phyloP scores from a whole-genome alignment of 2,888 invertebrate species.

The Cartodere bifasciata region DNA sequence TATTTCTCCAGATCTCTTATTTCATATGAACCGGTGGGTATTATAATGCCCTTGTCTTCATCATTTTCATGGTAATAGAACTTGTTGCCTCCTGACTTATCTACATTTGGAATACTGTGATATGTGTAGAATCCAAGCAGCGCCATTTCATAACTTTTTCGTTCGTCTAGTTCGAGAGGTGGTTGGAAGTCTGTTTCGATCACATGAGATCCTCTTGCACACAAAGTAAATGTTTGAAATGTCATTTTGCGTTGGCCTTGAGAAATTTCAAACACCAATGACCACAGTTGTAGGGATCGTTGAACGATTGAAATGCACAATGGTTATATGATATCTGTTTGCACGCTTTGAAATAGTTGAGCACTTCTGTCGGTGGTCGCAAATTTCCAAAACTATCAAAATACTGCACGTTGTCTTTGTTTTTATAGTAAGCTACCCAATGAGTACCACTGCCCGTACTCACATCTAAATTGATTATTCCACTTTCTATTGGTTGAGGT shows the following conservation, averaged over 20 bases:
- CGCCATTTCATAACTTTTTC: slow-evolving; percentile 6
- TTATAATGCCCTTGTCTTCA: too few species aligned
- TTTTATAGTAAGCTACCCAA: slow-evolving; percentile 13
- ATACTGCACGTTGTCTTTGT: slow-evolving; percentile 10
- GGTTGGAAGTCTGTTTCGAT: slow-evolving; percentile 5
- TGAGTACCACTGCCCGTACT: slow-evolving; percentile 12
- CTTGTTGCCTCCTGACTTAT: neutral
- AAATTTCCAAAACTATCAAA: slow-evolving; percentile 14
- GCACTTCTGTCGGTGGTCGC: slow-evolving; percentile 8
- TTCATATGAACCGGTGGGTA: too few species aligned
- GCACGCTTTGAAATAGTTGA: slow-evolving; percentile 5
- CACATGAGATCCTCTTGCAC: too few species aligned
- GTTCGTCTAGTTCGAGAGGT: slow-evolving; percentile 6
- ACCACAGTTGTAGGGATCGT: slow-evolving; percentile 4
- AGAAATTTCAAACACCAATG: slow-evolving; percentile 9
- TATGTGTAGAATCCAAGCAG: slow-evolving; percentile 6
- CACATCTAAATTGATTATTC: slow-evolving; percentile 13
- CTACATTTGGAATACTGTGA: slow-evolving; percentile 7
- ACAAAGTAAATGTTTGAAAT: too few species aligned
- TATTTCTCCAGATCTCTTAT: slow-evolving; percentile 5
- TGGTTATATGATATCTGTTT: slow-evolving; percentile 7
- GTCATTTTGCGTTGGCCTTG: too few species aligned
- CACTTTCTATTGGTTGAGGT: slow-evolving; percentile 9
- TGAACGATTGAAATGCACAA: neutral
- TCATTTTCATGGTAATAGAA: too few species aligned